A percentile compares a stretch with the other conserved stretches of the same genome.
Conservation (phyloP, 2,113 vertebrate genomes). For the Pholis gunnellus region DNA sequence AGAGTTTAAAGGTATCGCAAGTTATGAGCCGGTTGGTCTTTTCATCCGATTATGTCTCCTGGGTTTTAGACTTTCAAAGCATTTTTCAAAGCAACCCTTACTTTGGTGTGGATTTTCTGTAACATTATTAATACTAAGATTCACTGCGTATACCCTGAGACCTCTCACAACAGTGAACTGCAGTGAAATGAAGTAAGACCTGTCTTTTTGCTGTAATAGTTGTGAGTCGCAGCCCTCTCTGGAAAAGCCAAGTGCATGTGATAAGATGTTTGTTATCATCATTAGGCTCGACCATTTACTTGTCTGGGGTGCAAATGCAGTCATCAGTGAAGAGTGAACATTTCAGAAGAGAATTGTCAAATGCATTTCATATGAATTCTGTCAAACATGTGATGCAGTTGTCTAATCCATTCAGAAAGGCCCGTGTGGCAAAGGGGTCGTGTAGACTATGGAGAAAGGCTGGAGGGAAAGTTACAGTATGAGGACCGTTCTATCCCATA, state of each 20-base stretch:
- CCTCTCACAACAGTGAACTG: slow-evolving; percentile 35
- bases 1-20: slow-evolving; percentile 15
- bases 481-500: slow-evolving; percentile 41
- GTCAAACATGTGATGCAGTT: slow-evolving; percentile 30
- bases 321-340: slow-evolving; percentile 21
- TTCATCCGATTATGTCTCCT: background rate
- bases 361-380: slow-evolving; percentile 39
- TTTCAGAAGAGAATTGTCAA: slow-evolving; percentile 10
- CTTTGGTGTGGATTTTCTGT: slow-evolving; percentile 12
- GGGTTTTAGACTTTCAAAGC: slow-evolving; percentile 11
- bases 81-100: slow-evolving; percentile 37
- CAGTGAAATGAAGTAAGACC: slow-evolving; percentile 52
- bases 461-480: slow-evolving; percentile 34
- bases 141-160: slow-evolving; percentile 25
- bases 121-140: slow-evolving; percentile 58
- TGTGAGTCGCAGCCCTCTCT: slow-evolving; percentile 10
- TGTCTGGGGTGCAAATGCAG: slow-evolving; percentile 43
- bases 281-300: slow-evolving; percentile 50
- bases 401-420: slow-evolving; percentile 12
- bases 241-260: slow-evolving; percentile 44
- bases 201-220: slow-evolving; percentile 47
- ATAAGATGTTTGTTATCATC: slow-evolving; percentile 53
- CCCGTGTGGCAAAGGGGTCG: slow-evolving; percentile 24
- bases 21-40: slow-evolving; percentile 18
- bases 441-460: slow-evolving; percentile 29